These are phyloP conservation scores for Sandelia bainsii DNA, from an alignment of 2,797 vertebrate genomes.

Conservation along the genomic window DNA sequence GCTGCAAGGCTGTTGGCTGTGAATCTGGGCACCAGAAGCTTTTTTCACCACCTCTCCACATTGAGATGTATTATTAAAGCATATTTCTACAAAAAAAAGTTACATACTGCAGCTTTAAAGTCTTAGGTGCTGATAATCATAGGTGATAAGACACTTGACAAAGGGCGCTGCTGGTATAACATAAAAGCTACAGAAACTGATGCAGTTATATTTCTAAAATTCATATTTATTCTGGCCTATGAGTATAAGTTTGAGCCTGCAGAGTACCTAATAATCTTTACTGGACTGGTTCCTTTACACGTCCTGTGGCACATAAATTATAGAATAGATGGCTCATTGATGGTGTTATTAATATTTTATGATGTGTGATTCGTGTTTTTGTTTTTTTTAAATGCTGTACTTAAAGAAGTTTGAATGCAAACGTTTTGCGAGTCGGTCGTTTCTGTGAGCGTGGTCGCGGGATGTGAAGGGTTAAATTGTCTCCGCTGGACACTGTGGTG, in stretches of 20 bases:
- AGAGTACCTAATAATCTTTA: background rate
- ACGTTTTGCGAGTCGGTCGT: conserved; percentile 3
- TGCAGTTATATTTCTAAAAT: background rate
- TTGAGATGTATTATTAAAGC: background rate
- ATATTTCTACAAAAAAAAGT: background rate
- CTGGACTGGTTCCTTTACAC: background rate
- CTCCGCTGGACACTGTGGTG: conserved; percentile 74
- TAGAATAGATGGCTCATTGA: too few relatives aligned
- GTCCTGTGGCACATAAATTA: too few relatives aligned
- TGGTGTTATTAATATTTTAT: too few relatives aligned
- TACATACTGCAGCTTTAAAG: background rate
- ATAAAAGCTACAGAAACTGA: background rate
- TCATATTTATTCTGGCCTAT: background rate
- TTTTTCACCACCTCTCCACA: too few relatives aligned
- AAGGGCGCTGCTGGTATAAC: background rate
- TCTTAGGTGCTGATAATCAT: background rate
- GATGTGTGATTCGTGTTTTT: too few relatives aligned
- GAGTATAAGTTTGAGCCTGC: background rate
- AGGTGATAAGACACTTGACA: background rate
- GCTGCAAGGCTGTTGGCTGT: background rate
- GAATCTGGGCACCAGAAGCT: background rate
- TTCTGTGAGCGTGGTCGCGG: conserved; percentile 22
- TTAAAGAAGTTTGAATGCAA: conserved; percentile 40
- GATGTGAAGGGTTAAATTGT: conserved; percentile 65
- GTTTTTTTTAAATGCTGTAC: too few relatives aligned